phyloP scores from a whole-genome alignment of 2,113 vertebrate species.

The Sinocyclocheilus maitianheensis region DNA sequence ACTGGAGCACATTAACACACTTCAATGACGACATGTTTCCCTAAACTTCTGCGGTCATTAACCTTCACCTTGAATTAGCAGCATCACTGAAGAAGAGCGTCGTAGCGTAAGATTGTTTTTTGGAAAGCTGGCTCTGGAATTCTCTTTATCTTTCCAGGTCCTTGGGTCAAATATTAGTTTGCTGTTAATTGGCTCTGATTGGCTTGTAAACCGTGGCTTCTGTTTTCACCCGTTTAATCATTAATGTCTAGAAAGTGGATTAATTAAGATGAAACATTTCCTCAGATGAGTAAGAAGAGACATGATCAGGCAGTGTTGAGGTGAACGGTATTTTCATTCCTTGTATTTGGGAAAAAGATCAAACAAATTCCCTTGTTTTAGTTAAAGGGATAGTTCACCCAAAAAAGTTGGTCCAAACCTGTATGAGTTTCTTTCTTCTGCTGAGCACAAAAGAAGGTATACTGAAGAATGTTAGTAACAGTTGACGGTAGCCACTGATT shows the following conservation, averaged over 20 bases:
- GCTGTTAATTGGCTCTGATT: constrained; percentile 25
- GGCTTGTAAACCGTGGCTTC: background rate
- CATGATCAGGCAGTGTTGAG: background rate
- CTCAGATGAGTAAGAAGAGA: background rate
- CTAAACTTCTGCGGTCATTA: too few relatives aligned
- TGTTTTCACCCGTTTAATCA: constrained; percentile 5
- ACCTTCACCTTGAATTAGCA: constrained; percentile 33
- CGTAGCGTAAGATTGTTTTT: constrained; percentile 18
- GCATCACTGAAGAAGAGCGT: background rate
- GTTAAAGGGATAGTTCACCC: too few relatives aligned
- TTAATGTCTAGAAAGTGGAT: constrained; percentile 3
- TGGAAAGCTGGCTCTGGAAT: background rate
- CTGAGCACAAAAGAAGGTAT: too few relatives aligned
- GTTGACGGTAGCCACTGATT: background rate
- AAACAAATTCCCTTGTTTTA: too few relatives aligned
- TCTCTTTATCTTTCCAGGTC: constrained; percentile 23
- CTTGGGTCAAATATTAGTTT: constrained; percentile 30
- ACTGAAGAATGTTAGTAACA: background rate
- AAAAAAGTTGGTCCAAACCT: too few relatives aligned
- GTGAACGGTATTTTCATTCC: background rate
- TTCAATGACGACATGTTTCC: too few relatives aligned
- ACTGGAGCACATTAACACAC: too few relatives aligned
- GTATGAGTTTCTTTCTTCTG: too few relatives aligned
- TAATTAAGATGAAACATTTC: background rate
- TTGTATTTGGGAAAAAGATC: background rate